phyloP scores from a whole-genome alignment of 1,140 invertebrate species.

The Lucilia cuprina region DNA sequence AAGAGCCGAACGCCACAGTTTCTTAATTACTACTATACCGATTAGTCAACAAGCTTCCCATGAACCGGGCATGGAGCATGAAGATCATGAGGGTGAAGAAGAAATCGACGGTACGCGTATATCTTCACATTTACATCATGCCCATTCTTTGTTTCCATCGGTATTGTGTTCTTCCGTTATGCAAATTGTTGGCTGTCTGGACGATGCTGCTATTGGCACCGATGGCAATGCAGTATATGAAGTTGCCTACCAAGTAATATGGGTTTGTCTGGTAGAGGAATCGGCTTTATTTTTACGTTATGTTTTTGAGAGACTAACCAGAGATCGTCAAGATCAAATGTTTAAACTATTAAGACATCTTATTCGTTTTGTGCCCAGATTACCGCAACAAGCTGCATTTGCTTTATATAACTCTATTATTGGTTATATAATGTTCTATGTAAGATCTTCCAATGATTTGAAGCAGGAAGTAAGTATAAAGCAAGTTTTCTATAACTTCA shows the following conservation, averaged over 20 bases:
- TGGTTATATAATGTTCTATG: constrained; percentile 99
- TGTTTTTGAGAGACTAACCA: constrained; percentile 93
- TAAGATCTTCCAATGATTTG: constrained; percentile 91
- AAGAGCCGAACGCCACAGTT: constrained; percentile 91
- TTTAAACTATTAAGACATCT: constrained; percentile 92
- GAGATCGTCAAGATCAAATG: constrained; percentile 95
- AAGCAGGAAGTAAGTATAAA: constrained; percentile 74
- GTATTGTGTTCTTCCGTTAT: constrained; percentile 94
- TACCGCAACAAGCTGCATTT: constrained; percentile 97
- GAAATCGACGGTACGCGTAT: constrained; percentile 73
- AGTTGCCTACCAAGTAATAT: constrained; percentile 91
- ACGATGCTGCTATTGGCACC: constrained; percentile 94
- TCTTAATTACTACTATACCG: constrained; percentile 95
- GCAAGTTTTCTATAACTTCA: neutral
- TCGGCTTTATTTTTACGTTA: constrained; percentile 95
- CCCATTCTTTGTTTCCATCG: constrained; percentile 95
- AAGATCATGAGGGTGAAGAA: constrained; percentile 88
- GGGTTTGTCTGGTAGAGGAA: constrained; percentile 98
- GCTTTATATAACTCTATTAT: constrained; percentile 99
- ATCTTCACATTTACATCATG: constrained; percentile 78
- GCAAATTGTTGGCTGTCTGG: constrained; percentile 91
- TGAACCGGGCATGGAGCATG: constrained; percentile 92
- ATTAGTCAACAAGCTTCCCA: constrained; percentile 95
- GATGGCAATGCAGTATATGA: constrained; percentile 92
- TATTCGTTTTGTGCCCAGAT: constrained; percentile 88